Evolutionary conservation across 2,113 vertebrate genomes (phyloP).

Genomic region (Solea solea): DNA sequence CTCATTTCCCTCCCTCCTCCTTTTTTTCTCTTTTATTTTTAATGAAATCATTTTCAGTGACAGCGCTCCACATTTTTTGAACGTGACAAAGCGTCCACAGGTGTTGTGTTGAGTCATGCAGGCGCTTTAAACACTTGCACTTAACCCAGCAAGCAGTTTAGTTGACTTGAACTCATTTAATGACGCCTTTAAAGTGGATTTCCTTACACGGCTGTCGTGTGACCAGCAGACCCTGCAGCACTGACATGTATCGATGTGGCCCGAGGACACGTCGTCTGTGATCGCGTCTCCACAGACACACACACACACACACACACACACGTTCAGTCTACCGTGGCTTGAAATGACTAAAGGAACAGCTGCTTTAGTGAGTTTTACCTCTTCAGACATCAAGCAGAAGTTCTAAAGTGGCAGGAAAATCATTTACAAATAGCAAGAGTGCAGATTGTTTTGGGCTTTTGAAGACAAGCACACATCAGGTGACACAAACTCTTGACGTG

Average conservation of each 20-base stretch:
- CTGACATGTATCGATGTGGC: slow-evolving; percentile 38
- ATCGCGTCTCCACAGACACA: slow-evolving; percentile 5
- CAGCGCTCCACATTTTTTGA: neutral
- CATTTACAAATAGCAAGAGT: no score
- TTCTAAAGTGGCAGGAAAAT: slow-evolving; percentile 11
- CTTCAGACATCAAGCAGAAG: slow-evolving; percentile 8
- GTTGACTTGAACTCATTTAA: no score
- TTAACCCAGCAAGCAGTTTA: no score
- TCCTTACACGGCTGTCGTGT: neutral
- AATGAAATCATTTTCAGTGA: neutral
- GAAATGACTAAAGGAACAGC: slow-evolving; percentile 7
- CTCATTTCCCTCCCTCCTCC: neutral
- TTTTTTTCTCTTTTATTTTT: neutral
- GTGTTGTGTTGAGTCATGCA: slow-evolving; percentile 9
- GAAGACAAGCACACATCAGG: no score
- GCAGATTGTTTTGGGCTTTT: no score
- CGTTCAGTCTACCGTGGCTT: slow-evolving; percentile 3
- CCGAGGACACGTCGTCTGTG: slow-evolving; percentile 27
- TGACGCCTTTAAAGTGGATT: no score
- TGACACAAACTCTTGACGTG: no score
- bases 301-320: neutral
- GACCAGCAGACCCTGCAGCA: neutral
- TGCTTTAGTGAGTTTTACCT: neutral
- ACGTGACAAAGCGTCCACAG: neutral
- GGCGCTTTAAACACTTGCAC: neutral